phyloP scores from a whole-genome alignment of 2,888 invertebrate genomes.

The Drosophila recens region DNA sequence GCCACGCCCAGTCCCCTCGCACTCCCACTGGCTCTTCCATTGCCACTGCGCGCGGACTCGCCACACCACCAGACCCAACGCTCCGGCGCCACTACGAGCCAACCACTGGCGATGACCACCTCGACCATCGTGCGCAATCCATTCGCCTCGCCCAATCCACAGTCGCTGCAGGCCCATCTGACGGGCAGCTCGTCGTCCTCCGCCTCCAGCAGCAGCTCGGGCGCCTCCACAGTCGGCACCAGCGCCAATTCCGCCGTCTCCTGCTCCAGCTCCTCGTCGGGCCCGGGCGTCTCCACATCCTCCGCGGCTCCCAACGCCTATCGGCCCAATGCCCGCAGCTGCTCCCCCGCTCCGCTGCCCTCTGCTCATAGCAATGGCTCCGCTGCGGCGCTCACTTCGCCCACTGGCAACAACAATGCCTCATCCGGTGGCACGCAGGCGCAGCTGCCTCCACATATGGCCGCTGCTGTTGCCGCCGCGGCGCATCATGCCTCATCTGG shows the following conservation, averaged over 20 bases:
- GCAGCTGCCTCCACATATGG: constrained; percentile 74
- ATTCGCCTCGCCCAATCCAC: constrained; percentile 84
- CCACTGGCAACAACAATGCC: constrained; percentile 45
- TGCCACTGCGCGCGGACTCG: constrained; percentile 45
- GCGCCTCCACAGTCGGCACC: constrained; percentile 30
- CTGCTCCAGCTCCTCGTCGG: constrained; percentile 23
- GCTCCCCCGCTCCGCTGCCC: constrained; percentile 60
- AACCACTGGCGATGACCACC: constrained; percentile 77
- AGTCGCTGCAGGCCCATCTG: constrained; percentile 48
- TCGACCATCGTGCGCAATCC: constrained; percentile 84
- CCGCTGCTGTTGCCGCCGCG: constrained; percentile 74
- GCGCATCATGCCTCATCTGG: constrained; percentile 64
- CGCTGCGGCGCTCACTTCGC: constrained; percentile 57
- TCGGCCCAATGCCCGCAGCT: constrained; percentile 66
- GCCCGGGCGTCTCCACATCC: constrained; percentile 15
- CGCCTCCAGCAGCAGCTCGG: constrained; percentile 46
- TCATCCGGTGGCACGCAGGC: constrained; percentile 37
- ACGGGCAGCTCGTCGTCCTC: constrained; percentile 47
- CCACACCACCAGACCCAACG: constrained; percentile 31
- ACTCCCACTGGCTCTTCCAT: no score
- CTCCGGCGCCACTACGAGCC: constrained; percentile 46
- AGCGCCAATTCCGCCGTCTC: constrained; percentile 26
- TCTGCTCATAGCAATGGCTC: constrained; percentile 65
- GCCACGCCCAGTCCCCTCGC: constrained; percentile 61
- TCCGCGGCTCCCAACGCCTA: constrained; percentile 38